Conservation (phyloP, 2,888 invertebrate genomes). For the Drosophila nr. perissopoda region DNA sequence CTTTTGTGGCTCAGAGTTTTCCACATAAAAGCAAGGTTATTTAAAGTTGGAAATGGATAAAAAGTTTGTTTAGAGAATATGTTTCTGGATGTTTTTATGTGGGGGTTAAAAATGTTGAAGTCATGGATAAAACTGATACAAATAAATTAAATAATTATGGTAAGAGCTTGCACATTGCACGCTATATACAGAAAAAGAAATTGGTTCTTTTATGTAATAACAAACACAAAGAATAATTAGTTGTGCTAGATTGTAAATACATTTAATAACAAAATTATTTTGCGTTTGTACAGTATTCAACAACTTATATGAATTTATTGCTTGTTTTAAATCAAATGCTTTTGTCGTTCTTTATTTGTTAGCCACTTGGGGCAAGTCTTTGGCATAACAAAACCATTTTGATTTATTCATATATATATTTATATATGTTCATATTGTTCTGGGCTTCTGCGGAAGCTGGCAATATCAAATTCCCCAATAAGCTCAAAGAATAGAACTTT, state of each 20-base stretch:
- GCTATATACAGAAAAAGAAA: background rate
- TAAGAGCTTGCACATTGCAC: background rate
- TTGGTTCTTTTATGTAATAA: too few relatives aligned
- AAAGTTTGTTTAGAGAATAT: background rate
- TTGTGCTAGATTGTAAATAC: background rate
- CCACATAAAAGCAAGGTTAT: background rate
- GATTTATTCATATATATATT: constrained; percentile 13
- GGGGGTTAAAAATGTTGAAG: background rate
- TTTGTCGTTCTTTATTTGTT: constrained; percentile 18
- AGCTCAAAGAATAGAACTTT: constrained; percentile 57
- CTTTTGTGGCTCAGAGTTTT: background rate
- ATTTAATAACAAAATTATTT: background rate
- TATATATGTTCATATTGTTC: constrained; percentile 12
- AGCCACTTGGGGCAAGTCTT: constrained; percentile 26
- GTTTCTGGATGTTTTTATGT: background rate
- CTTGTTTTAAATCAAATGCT: constrained; percentile 8
- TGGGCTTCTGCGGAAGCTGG: constrained; percentile 5
- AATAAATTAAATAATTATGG: background rate
- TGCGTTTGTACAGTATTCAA: background rate
- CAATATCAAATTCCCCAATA: constrained; percentile 32
- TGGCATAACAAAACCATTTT: constrained; percentile 69
- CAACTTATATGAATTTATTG: constrained; percentile 1
- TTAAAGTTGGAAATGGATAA: constrained; percentile 3
- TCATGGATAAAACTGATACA: too few relatives aligned
- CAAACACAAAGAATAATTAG: background rate